These are phyloP conservation scores for Stenopsyche tienmushanensis DNA, from an alignment of 1,140 invertebrate species.

Conservation along the genomic window DNA sequence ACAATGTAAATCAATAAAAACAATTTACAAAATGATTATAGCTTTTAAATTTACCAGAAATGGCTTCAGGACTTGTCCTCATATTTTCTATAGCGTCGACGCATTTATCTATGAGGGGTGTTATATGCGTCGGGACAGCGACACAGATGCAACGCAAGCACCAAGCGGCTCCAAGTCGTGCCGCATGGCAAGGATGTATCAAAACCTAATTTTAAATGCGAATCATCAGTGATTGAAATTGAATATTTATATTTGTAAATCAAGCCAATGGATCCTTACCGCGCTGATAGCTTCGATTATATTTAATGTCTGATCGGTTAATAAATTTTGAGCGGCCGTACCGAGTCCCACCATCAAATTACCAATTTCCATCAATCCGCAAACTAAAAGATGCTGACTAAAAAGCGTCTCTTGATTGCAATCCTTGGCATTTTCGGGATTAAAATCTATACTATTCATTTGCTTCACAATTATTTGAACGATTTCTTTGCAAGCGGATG, in stretches of 20 bases:
- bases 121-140: conserved; percentile 90
- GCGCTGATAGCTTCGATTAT: conserved; percentile 60
- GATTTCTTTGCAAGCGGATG: conserved; percentile 92
- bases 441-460: conserved; percentile 92
- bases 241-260: conserved; percentile 46
- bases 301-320: conserved; percentile 83
- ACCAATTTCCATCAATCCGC: conserved; percentile 91
- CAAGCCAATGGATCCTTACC: no score
- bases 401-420: conserved; percentile 86
- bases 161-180: conserved; percentile 91
- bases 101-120: conserved; percentile 88
- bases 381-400: conserved; percentile 92
- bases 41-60: conserved; percentile 62
- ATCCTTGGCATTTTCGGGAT: conserved; percentile 86
- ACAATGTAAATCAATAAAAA: conserved; percentile 16
- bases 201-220: conserved; percentile 64
- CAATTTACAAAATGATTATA: conserved; percentile 3
- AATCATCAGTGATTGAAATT: not conserved
- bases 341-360: conserved; percentile 83
- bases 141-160: conserved; percentile 86
- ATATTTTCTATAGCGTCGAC: conserved; percentile 84
- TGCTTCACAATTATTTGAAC: conserved; percentile 89
- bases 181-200: conserved; percentile 90
- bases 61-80: conserved; percentile 89
- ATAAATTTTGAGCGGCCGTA: conserved; percentile 85